A percentile compares a stretch with the other conserved stretches of the same genome.
Evolutionary conservation across 2,888 invertebrate species (phyloP).

Genomic region (Tortrix viridana): DNA sequence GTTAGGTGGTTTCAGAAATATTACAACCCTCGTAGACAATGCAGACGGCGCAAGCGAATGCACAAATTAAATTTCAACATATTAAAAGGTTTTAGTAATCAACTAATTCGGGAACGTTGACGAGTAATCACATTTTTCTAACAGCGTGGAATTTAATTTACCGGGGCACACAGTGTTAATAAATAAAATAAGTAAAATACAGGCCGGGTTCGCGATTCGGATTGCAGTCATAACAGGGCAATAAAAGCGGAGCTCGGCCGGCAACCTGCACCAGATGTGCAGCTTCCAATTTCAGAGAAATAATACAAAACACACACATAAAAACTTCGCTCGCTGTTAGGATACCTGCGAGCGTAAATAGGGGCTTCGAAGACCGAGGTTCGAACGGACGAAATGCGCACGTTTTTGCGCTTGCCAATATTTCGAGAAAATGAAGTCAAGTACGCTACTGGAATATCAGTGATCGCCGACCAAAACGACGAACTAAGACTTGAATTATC

Average conservation of each 20-base stretch:
- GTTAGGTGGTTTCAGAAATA: slow-evolving; percentile 58
- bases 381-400: slow-evolving; percentile 60
- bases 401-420: slow-evolving; percentile 50
- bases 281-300: slow-evolving; percentile 68
- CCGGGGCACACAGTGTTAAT: slow-evolving; percentile 58
- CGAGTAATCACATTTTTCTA: slow-evolving; percentile 50
- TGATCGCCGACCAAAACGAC: slow-evolving; percentile 23
- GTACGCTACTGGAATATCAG: slow-evolving; percentile 7
- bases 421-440: slow-evolving; percentile 33
- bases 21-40: slow-evolving; percentile 45
- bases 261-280: slow-evolving; percentile 69
- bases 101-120: slow-evolving; percentile 28
- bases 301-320: slow-evolving; percentile 63
- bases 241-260: slow-evolving; percentile 61
- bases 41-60: slow-evolving; percentile 16
- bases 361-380: slow-evolving; percentile 67
- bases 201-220: slow-evolving; percentile 56
- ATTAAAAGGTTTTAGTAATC: slow-evolving; percentile 35
- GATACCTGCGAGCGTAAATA: slow-evolving; percentile 73
- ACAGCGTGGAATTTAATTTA: slow-evolving; percentile 61
- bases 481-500: slow-evolving; percentile 21
- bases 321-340: slow-evolving; percentile 64
- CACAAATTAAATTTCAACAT: slow-evolving; percentile 34
- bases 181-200: slow-evolving; percentile 68
- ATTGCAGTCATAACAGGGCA: slow-evolving; percentile 75